These are phyloP conservation scores for Erebia palarica DNA, from an alignment of 2,888 invertebrate genomes.

Conservation along the genomic window DNA sequence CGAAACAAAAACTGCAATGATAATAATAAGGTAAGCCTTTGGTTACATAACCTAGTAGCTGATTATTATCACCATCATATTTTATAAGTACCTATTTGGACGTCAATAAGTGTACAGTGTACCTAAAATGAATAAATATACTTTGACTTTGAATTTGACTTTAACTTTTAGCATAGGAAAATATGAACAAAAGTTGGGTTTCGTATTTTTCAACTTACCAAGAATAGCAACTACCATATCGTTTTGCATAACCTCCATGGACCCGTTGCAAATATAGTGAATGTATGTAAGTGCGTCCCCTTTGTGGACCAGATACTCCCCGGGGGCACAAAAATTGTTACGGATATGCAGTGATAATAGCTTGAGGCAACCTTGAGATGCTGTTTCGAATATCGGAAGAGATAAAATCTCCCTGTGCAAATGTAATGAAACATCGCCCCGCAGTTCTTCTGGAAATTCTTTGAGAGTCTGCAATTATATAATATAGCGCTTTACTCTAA, in stretches of 20 bases:
- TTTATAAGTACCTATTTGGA: too few species aligned
- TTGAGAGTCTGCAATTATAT: conserved; percentile 89
- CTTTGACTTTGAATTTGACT: too few species aligned
- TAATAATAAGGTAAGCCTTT: too few species aligned
- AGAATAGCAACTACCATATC: conserved; percentile 98
- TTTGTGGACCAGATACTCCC: conserved; percentile 96
- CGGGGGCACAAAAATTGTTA: conserved; percentile 97
- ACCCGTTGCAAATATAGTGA: conserved; percentile 97
- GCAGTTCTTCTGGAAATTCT: conserved; percentile 97
- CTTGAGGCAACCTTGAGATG: conserved; percentile 97
- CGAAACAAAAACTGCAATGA: too few species aligned
- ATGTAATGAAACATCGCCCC: conserved; percentile 98
- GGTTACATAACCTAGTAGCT: too few species aligned
- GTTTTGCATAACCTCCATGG: conserved; percentile 98
- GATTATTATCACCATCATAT: too few species aligned
- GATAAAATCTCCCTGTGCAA: conserved; percentile 96
- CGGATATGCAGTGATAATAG: conserved; percentile 95
- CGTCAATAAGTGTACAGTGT: too few species aligned
- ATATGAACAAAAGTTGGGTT: neutral
- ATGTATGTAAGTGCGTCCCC: conserved; percentile 97
- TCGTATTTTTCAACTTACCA: conserved; percentile 83
- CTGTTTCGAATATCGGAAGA: conserved; percentile 96
- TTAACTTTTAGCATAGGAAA: neutral
- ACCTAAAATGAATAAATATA: too few species aligned
- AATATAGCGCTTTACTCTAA: conserved; percentile 16